A percentile compares a stretch with the other conserved stretches of the same genome.
These are phyloP conservation scores for Toxonevra muliebris DNA, from an alignment of 2,888 invertebrate species.

Conservation along the genomic window DNA sequence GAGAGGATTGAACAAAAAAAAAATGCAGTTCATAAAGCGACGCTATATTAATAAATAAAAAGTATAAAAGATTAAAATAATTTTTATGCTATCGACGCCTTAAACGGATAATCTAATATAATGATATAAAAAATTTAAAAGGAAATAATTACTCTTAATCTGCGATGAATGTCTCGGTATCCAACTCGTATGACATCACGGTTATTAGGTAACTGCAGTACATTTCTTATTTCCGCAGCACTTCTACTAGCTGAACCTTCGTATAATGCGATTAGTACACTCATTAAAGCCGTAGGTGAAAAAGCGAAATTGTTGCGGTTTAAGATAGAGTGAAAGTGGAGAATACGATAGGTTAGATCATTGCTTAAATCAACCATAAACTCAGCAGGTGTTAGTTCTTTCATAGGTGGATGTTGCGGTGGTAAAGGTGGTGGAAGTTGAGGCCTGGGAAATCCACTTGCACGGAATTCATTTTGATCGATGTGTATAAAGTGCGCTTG, in stretches of 20 bases:
- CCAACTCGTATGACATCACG: conserved; percentile 79
- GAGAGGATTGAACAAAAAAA: too few relatives aligned
- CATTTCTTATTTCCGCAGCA: conserved; percentile 75
- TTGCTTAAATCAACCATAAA: conserved; percentile 84
- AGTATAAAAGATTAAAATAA: not conserved
- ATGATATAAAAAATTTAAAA: not conserved
- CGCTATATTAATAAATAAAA: not conserved
- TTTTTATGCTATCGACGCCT: not conserved
- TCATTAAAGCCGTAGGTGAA: conserved; percentile 84
- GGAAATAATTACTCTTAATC: conserved; percentile 73
- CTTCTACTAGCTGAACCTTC: conserved; percentile 82
- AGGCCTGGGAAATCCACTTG: conserved; percentile 50
- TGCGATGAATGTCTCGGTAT: conserved; percentile 82
- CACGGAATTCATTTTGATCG: conserved; percentile 54
- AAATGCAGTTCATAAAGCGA: too few relatives aligned
- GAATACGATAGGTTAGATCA: conserved; percentile 74
- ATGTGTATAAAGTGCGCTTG: conserved; percentile 55
- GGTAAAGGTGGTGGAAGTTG: conserved; percentile 45
- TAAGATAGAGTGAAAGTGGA: conserved; percentile 76
- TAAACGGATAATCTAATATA: not conserved
- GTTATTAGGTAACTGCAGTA: conserved; percentile 77
- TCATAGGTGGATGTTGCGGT: conserved; percentile 43
- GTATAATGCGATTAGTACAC: conserved; percentile 80
- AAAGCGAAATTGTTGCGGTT: conserved; percentile 84
- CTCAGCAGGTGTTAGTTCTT: conserved; percentile 70